A percentile compares a stretch with the other conserved stretches of the same genome.
Conservation (phyloP, 2,888 invertebrate species). For the Ferrisia virgata region DNA sequence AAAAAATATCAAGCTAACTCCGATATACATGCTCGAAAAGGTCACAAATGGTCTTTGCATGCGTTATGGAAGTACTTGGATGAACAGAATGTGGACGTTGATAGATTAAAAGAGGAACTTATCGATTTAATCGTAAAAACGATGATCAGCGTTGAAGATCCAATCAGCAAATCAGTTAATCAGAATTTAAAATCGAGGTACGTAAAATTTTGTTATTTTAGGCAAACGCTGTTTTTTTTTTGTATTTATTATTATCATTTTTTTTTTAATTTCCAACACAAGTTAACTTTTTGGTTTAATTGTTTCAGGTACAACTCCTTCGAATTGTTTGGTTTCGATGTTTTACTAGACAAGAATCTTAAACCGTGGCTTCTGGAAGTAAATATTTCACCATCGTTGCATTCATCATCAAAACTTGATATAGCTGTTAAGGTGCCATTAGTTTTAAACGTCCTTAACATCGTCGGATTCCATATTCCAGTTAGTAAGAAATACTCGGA, state of each 20-base stretch:
- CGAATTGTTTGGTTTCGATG: conserved; percentile 93
- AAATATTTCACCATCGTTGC: conserved; percentile 85
- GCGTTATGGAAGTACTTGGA: conserved; percentile 75
- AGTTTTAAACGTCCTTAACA: conserved; percentile 84
- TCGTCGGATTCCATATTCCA: conserved; percentile 87
- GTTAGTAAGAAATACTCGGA: conserved; percentile 45
- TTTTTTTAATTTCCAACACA: too few species aligned
- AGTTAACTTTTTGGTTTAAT: too few species aligned
- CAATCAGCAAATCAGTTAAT: conserved; percentile 69
- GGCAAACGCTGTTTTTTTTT: not conserved
- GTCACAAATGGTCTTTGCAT: conserved; percentile 89
- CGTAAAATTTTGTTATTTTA: not conserved
- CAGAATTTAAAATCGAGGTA: conserved; percentile 68
- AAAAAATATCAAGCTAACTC: conserved; percentile 84
- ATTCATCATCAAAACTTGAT: conserved; percentile 83
- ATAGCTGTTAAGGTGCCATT: conserved; percentile 89
- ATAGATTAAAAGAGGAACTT: conserved; percentile 75
- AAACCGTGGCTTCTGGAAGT: conserved; percentile 96
- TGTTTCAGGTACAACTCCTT: conserved; percentile 77
- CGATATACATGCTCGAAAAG: conserved; percentile 83
- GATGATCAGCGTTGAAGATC: conserved; percentile 79
- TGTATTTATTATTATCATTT: not conserved
- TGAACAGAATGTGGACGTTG: conserved; percentile 70
- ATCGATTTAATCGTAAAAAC: conserved; percentile 91
- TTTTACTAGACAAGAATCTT: conserved; percentile 82